Evolutionary conservation across 2,113 vertebrate genomes (phyloP).

Genomic region (Paramormyrops kingsleyae): DNA sequence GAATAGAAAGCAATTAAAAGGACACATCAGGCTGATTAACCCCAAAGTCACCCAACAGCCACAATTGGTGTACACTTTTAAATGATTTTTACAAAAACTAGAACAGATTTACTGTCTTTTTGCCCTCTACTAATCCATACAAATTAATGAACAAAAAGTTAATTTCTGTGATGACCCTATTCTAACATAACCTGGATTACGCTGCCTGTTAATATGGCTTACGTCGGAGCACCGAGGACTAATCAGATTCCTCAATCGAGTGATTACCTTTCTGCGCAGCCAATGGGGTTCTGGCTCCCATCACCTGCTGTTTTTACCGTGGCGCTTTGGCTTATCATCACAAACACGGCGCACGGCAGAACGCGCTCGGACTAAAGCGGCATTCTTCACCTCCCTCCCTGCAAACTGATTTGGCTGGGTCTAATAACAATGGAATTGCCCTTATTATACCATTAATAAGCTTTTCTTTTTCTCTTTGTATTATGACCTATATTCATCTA

Average conservation of each 20-base stretch:
- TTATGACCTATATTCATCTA: constrained; percentile 48
- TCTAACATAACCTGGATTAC: constrained; percentile 89
- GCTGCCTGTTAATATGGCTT: constrained; percentile 81
- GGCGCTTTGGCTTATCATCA: constrained; percentile 19
- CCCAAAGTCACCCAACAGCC: constrained; percentile 86
- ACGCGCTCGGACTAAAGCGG: not conserved
- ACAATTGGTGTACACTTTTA: constrained; percentile 84
- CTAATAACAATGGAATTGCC: constrained; percentile 36
- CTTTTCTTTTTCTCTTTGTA: constrained; percentile 41
- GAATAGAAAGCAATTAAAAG: constrained; percentile 98
- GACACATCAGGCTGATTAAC: constrained; percentile 94
- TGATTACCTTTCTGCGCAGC: constrained; percentile 66
- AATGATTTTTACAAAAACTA: constrained; percentile 85
- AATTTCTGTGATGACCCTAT: constrained; percentile 95
- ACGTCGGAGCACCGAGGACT: constrained; percentile 80
- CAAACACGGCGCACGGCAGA: constrained; percentile 30
- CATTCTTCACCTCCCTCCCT: constrained; percentile 22
- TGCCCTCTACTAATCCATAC: constrained; percentile 86
- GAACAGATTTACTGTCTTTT: constrained; percentile 77
- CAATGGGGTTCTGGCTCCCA: constrained; percentile 35
- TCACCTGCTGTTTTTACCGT: constrained; percentile 32
- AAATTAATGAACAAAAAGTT: constrained; percentile 98
- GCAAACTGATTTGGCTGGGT: constrained; percentile 30
- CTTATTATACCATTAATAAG: constrained; percentile 47
- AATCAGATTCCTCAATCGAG: constrained; percentile 75